Conservation (phyloP, 2,888 invertebrate genomes). For the Eremobia ochroleuca region DNA sequence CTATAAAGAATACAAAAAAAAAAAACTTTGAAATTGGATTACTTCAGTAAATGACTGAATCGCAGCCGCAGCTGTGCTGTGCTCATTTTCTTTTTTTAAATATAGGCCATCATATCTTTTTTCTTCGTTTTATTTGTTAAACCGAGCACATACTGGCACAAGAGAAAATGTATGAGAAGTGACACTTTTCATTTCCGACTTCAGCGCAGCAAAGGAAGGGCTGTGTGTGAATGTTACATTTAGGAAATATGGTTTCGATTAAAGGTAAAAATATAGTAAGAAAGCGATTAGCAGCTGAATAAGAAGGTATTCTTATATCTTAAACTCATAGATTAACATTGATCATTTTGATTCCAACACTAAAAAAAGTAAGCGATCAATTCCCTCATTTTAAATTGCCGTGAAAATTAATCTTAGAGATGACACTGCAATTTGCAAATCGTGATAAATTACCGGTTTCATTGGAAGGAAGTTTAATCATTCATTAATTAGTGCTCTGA, state of each 20-base stretch:
- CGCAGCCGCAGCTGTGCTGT: constrained; percentile 13
- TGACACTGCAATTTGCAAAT: constrained; percentile 33
- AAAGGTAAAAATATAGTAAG: too few relatives aligned
- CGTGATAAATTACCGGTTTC: constrained; percentile 33
- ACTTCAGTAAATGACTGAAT: constrained; percentile 30
- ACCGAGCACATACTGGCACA: constrained; percentile 30
- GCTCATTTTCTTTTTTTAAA: constrained; percentile 1
- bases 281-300: background rate
- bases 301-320: background rate
- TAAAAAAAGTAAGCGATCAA: background rate
- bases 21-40: constrained; percentile 11
- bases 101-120: constrained; percentile 15
- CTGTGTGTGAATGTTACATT: too few relatives aligned
- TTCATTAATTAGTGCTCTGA: constrained; percentile 44
- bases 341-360: background rate
- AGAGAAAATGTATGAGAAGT: constrained; percentile 42
- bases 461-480: constrained; percentile 28
- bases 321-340: background rate
- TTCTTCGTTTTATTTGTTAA: constrained; percentile 41
- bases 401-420: constrained; percentile 18
- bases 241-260: background rate
- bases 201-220: background rate
- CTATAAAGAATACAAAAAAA: constrained; percentile 6
- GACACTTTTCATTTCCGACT: constrained; percentile 30
- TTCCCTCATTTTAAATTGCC: constrained; percentile 6